Evolutionary conservation across 92 coral and sea anemone genomes (phyloP).

Genomic region (Nematostella vectensis): DNA sequence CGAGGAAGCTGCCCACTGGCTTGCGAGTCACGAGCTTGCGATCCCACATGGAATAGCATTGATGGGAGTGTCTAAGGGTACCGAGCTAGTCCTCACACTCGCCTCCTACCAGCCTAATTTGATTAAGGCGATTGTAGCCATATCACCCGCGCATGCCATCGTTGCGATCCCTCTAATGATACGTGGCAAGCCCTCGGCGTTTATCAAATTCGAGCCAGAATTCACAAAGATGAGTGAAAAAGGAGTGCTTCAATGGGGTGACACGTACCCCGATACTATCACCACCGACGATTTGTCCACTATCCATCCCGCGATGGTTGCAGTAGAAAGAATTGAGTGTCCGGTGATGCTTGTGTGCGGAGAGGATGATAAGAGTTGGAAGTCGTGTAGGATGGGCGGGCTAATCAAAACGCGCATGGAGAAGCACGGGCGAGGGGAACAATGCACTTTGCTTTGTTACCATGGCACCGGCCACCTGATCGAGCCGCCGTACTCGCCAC

Average conservation of each 20-base stretch:
- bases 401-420: constrained; percentile 31
- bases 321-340: constrained; percentile 60
- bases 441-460: constrained; percentile 32
- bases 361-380: constrained; percentile 41
- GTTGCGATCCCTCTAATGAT: constrained; percentile 41
- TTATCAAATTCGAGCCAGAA: constrained; percentile 59
- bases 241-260: constrained; percentile 37
- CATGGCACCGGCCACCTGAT: constrained; percentile 71
- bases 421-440: constrained; percentile 34
- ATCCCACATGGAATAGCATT: constrained; percentile 49
- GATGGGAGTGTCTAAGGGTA: constrained; percentile 71
- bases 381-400: constrained; percentile 38
- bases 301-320: constrained; percentile 38
- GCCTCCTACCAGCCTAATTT: constrained; percentile 53
- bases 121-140: constrained; percentile 49
- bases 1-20: constrained; percentile 64
- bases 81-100: constrained; percentile 44
- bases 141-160: constrained; percentile 61
- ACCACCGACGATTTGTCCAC: constrained; percentile 15
- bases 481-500: constrained; percentile 68
- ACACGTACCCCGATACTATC: constrained; percentile 34
- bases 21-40: constrained; percentile 37
- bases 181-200: constrained; percentile 33
- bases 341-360: constrained; percentile 59
- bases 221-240: constrained; percentile 18